Evolutionary conservation across 1,140 invertebrate species (phyloP).

Genomic region (Megalonaias nervosa): DNA sequence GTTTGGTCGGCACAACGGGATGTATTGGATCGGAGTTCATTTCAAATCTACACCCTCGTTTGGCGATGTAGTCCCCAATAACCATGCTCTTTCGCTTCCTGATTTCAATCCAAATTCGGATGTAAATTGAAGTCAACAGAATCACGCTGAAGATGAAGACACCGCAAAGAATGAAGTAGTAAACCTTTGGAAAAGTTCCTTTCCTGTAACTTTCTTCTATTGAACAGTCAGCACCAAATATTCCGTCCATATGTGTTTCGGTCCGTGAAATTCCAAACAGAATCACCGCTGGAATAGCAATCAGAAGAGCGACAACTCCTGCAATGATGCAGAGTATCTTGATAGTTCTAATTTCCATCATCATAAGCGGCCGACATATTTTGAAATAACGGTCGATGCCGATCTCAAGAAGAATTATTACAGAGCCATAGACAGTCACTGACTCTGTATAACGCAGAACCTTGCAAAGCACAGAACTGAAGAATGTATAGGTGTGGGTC

Average conservation of each 20-base stretch:
- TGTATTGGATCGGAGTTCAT: conserved; percentile 1
- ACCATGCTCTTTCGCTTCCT: conserved; percentile 40
- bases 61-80: conserved; percentile 44
- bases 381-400: conserved; percentile 61
- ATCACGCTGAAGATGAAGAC: conserved; percentile 44
- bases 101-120: conserved; percentile 54
- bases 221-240: conserved; percentile 50
- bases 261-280: conserved; percentile 45
- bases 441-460: conserved; percentile 45
- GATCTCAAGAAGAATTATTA: conserved; percentile 51
- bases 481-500: conserved; percentile 54
- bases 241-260: conserved; percentile 12
- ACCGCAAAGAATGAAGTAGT: conserved; percentile 38
- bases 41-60: not conserved
- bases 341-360: conserved; percentile 49
- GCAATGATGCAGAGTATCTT: conserved; percentile 49
- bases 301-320: conserved; percentile 39
- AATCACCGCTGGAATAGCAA: conserved; percentile 35
- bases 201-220: conserved; percentile 43
- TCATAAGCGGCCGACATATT: conserved; percentile 53
- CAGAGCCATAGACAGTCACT: conserved; percentile 53
- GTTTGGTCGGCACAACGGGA: conserved; percentile 9
- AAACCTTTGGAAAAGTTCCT: conserved; percentile 38
- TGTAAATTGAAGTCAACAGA: conserved; percentile 46
- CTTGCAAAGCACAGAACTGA: conserved; percentile 50